phyloP scores from a whole-genome alignment of 2,888 invertebrate genomes.

The Tanypteryx hageni region DNA sequence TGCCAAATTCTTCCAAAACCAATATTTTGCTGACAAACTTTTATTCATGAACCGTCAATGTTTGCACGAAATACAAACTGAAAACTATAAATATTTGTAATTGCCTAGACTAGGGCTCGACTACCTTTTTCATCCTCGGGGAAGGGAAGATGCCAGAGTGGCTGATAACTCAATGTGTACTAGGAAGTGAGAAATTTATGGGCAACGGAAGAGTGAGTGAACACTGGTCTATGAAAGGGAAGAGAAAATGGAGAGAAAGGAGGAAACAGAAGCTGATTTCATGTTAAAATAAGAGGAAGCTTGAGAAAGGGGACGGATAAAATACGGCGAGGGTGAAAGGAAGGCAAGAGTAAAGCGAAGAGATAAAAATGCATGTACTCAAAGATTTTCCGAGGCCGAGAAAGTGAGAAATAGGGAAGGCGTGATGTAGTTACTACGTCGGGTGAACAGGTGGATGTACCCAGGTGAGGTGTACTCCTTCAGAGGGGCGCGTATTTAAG shows the following conservation, averaged over 20 bases:
- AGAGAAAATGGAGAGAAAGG: background rate
- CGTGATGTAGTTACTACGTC: constrained; percentile 46
- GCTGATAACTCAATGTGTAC: too few species aligned
- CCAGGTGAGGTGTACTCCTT: background rate
- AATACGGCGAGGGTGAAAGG: background rate
- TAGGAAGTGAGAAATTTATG: background rate
- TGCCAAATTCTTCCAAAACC: too few species aligned
- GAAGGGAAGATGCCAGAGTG: too few species aligned
- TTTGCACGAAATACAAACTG: too few species aligned
- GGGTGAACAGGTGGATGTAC: constrained; percentile 47
- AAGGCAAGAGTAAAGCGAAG: too few species aligned
- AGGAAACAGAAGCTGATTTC: background rate
- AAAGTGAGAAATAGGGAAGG: background rate
- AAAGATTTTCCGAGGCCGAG: background rate
- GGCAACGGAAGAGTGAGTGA: background rate
- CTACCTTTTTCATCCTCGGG: too few species aligned
- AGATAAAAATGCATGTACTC: background rate
- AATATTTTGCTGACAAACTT: too few species aligned
- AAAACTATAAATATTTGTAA: too few species aligned
- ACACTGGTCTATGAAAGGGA: background rate
- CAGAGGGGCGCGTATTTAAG: constrained; percentile 34
- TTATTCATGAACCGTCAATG: too few species aligned
- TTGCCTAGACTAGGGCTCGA: too few species aligned
- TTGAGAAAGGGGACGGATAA: background rate
- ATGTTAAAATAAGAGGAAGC: background rate